Evolutionary conservation across 2,797 vertebrate species (phyloP).

Genomic region (Orientallactaga sibirica): DNA sequence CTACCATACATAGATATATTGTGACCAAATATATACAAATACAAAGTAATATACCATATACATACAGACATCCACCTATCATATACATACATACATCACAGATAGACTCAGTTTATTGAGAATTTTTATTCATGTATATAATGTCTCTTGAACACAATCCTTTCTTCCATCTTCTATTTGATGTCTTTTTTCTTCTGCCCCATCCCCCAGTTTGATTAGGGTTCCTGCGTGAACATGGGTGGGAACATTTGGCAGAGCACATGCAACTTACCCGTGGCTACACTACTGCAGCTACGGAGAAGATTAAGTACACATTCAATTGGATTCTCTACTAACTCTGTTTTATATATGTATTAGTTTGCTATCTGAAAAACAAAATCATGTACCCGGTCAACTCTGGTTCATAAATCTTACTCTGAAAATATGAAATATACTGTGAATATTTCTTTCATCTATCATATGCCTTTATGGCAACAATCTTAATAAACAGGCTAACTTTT

Average conservation of each 20-base stretch:
- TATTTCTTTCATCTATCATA: constrained; percentile 25
- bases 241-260: too few relatives aligned
- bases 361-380: constrained; percentile 47
- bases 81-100: not conserved
- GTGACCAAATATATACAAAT: not conserved
- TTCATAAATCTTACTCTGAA: constrained; percentile 45
- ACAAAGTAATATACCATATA: too few relatives aligned
- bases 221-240: too few relatives aligned
- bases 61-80: too few relatives aligned
- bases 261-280: too few relatives aligned
- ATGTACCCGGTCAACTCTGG: not conserved
- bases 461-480: not conserved
- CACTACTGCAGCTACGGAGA: not conserved
- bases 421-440: not conserved
- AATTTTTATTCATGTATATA: too few relatives aligned
- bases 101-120: too few relatives aligned
- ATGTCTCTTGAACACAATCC: too few relatives aligned
- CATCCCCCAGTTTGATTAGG: too few relatives aligned
- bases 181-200: too few relatives aligned
- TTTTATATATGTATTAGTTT: constrained; percentile 41
- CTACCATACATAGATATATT: not conserved
- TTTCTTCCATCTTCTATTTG: too few relatives aligned
- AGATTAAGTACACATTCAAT: not conserved
- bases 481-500: constrained; percentile 6
- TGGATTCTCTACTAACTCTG: not conserved